phyloP scores from a whole-genome alignment of 2,888 invertebrate genomes.

The Cerceris rybyensis region DNA sequence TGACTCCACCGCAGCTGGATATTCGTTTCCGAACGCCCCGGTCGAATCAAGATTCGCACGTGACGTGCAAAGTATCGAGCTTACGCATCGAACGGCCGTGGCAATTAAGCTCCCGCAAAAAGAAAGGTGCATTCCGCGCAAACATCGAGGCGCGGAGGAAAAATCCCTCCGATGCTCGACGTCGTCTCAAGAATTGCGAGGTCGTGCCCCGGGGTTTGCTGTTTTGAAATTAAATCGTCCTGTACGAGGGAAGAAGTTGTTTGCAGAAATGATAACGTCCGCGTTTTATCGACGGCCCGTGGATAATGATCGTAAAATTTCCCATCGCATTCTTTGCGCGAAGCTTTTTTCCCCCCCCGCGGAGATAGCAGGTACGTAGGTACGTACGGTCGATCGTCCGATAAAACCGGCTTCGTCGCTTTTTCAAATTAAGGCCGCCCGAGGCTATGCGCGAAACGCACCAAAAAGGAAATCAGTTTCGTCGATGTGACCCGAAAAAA shows the following conservation, averaged over 20 bases:
- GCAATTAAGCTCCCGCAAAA: no score
- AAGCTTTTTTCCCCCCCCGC: conserved; percentile 1
- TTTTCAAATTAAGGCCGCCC: conserved; percentile 11
- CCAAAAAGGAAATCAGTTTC: conserved; percentile 25
- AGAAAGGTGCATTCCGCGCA: no score
- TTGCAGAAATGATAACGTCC: no score
- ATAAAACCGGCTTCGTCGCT: neutral
- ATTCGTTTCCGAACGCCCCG: no score
- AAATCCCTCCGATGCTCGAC: no score
- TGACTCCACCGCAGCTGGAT: neutral
- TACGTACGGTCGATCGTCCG: neutral
- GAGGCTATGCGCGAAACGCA: neutral
- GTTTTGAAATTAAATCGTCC: no score
- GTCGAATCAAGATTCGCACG: no score
- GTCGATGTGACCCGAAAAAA: conserved; percentile 13
- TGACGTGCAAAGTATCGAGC: no score
- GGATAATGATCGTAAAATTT: conserved; percentile 20
- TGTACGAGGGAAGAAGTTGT: neutral
- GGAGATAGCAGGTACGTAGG: neutral
- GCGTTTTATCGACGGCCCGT: neutral
- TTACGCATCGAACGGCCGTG: no score
- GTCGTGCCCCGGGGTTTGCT: no score
- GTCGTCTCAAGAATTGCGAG: no score
- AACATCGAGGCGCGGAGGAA: no score
- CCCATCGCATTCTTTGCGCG: conserved; percentile 31